These are phyloP conservation scores for Saccopteryx bilineata DNA, from an alignment of 2,113 vertebrate genomes.

Conservation along the genomic window DNA sequence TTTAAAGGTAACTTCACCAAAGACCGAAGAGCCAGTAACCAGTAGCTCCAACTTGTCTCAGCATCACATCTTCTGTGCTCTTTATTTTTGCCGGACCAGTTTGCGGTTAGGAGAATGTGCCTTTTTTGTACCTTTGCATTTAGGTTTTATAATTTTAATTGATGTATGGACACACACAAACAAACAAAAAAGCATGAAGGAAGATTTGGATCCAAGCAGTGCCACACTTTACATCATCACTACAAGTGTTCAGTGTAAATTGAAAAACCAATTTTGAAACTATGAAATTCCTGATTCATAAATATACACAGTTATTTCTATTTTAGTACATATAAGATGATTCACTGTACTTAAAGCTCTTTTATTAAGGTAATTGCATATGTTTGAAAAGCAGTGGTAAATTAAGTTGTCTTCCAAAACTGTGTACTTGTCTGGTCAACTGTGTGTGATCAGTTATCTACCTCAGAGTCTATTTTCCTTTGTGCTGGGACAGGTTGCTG, in stretches of 20 bases:
- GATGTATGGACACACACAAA: constrained; percentile 91
- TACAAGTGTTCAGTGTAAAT: constrained; percentile 92
- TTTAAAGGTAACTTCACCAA: constrained; percentile 98
- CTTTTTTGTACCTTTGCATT: constrained; percentile 98
- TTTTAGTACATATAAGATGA: constrained; percentile 89
- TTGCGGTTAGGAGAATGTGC: constrained; percentile 98
- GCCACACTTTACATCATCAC: constrained; percentile 94
- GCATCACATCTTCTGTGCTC: constrained; percentile 91
- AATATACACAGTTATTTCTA: constrained; percentile 92
- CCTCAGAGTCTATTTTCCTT: constrained; percentile 98
- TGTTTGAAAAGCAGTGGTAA: constrained; percentile 90
- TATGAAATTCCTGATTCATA: constrained; percentile 92
- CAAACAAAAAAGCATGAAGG: constrained; percentile 91
- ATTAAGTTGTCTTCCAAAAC: constrained; percentile 96
- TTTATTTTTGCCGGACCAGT: constrained; percentile 94
- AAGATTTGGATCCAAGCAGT: constrained; percentile 96
- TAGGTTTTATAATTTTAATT: constrained; percentile 93
- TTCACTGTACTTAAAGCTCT: constrained; percentile 91
- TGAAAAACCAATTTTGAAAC: constrained; percentile 91
- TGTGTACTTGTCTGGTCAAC: constrained; percentile 97
- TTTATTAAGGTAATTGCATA: constrained; percentile 90
- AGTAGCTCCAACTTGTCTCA: constrained; percentile 92
- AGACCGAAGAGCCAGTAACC: constrained; percentile 96
- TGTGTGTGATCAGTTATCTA: constrained; percentile 98
- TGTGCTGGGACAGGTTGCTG: constrained; percentile 96